These are phyloP conservation scores for Pristionchus entomophagus DNA, from an alignment of 2,888 invertebrate species.

Conservation along the genomic window DNA sequence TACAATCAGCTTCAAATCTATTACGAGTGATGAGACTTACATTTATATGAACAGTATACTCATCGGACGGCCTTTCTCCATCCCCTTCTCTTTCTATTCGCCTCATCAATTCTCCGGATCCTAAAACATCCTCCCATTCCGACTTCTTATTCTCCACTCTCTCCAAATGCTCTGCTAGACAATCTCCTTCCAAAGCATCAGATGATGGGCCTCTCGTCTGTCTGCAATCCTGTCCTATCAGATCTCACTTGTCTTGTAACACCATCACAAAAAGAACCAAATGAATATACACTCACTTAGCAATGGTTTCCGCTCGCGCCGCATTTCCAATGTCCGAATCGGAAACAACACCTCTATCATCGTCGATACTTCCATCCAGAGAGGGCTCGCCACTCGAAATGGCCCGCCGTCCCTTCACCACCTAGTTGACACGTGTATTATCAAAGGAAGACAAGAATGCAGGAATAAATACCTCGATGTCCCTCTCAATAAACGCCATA, in stretches of 20 bases:
- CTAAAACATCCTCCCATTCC: slow-evolving; percentile 57
- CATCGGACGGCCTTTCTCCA: slow-evolving; percentile 40
- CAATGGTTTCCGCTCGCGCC: slow-evolving; percentile 49
- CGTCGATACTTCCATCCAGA: slow-evolving; percentile 55
- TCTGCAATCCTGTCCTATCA: neutral
- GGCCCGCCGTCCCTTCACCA: slow-evolving; percentile 47
- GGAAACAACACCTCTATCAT: slow-evolving; percentile 55
- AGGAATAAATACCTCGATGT: neutral
- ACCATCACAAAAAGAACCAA: no score
- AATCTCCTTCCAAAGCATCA: slow-evolving; percentile 54
- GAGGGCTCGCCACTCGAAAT: slow-evolving; percentile 58
- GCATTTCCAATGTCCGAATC: slow-evolving; percentile 52
- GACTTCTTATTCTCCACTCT: neutral
- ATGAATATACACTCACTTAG: slow-evolving; percentile 23
- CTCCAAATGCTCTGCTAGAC: slow-evolving; percentile 49
- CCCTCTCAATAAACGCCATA: neutral
- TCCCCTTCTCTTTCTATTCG: slow-evolving; percentile 48
- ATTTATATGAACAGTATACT: neutral
- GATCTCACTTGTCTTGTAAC: no score
- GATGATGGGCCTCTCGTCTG: slow-evolving; percentile 54
- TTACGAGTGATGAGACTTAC: neutral
- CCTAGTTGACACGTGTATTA: neutral
- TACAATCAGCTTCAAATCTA: neutral
- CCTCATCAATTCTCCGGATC: slow-evolving; percentile 53
- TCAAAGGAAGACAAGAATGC: neutral